Evolutionary conservation across 2,113 vertebrate species (phyloP).

Genomic region (Mustelus asterias): DNA sequence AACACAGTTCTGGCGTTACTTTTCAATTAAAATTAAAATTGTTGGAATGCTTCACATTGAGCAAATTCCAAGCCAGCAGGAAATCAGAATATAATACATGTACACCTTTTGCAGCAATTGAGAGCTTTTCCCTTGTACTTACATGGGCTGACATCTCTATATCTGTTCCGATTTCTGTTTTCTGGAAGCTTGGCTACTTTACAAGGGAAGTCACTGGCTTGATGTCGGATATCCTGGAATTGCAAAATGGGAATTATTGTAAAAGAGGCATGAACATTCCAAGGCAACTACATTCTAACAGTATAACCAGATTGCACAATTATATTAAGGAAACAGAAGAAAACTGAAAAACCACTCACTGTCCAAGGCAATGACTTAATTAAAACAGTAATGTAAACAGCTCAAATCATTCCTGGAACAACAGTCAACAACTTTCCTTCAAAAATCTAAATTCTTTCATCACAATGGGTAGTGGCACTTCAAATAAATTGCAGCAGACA

Average conservation of each 20-base stretch:
- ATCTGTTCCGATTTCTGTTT: slow-evolving; percentile 95
- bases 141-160: slow-evolving; percentile 98
- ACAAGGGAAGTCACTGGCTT: slow-evolving; percentile 92
- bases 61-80: not conserved
- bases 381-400: not conserved
- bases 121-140: slow-evolving; percentile 54
- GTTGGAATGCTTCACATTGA: not conserved
- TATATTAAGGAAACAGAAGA: not conserved
- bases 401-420: too few relatives aligned
- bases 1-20: not conserved
- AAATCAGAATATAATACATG: not conserved
- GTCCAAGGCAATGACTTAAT: not conserved
- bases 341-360: not conserved
- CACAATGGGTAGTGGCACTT: not conserved
- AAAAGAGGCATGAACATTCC: slow-evolving; percentile 32
- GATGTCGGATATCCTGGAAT: slow-evolving; percentile 81
- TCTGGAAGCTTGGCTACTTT: slow-evolving; percentile 86
- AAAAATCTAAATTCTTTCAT: not conserved
- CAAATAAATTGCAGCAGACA: not conserved
- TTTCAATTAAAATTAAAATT: not conserved
- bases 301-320: not conserved
- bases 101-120: not conserved
- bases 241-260: slow-evolving; percentile 43
- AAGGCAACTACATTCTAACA: not conserved
- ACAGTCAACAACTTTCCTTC: not conserved